A percentile compares a stretch with the other conserved stretches of the same genome.
phyloP scores from a whole-genome alignment of 2,888 invertebrate species.

The Sisyra nigra region DNA sequence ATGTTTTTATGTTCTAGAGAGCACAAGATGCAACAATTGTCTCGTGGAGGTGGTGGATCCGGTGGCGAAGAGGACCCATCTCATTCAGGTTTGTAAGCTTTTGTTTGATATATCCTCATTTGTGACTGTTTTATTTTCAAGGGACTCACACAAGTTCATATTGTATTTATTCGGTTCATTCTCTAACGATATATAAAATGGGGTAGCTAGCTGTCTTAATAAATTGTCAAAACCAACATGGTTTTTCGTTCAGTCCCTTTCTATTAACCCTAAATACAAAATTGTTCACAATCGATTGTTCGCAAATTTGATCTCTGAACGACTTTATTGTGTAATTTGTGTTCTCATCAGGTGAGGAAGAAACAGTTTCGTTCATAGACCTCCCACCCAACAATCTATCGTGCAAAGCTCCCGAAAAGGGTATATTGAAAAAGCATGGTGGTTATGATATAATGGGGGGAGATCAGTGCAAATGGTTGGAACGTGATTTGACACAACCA shows the following conservation, averaged over 20 bases:
- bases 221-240: conserved; percentile 3
- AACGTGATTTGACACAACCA: conserved; percentile 25
- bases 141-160: not conserved
- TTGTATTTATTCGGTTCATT: not conserved
- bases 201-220: not conserved
- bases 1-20: conserved; percentile 39
- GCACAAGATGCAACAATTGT: conserved; percentile 62
- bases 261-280: not conserved
- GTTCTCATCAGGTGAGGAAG: conserved; percentile 48
- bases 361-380: conserved; percentile 67
- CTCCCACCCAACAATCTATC: conserved; percentile 56
- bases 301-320: conserved; percentile 1
- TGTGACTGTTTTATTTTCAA: not conserved
- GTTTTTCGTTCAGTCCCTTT: conserved; percentile 4
- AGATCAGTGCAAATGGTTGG: conserved; percentile 27
- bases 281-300: conserved; percentile 1
- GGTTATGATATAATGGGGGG: conserved; percentile 58
- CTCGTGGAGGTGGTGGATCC: conserved; percentile 49
- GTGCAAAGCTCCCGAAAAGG: conserved; percentile 66
- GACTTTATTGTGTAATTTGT: conserved; percentile 4
- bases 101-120: not conserved
- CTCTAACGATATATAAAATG: not conserved
- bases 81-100: conserved; percentile 45
- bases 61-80: conserved; percentile 57
- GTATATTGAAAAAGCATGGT: conserved; percentile 76